These are phyloP conservation scores for Callinectes sapidus DNA, from an alignment of 2,888 invertebrate genomes.

Conservation along the genomic window DNA sequence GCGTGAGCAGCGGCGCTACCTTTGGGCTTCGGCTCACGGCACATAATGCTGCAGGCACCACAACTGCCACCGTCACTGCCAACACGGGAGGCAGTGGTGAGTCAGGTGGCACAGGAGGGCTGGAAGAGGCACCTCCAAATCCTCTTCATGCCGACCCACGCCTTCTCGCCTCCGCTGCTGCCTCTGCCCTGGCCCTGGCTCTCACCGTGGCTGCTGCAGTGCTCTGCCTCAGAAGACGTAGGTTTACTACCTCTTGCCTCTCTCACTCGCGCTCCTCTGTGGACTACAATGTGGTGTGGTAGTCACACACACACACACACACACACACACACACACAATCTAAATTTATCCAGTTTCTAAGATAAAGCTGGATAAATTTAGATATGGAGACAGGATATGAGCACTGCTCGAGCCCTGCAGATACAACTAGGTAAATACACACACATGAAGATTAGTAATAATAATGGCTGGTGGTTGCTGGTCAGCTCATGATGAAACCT, in stretches of 20 bases:
- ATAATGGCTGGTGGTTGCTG: too few relatives aligned
- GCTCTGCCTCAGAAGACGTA: conserved; percentile 63
- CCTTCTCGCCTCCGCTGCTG: conserved; percentile 61
- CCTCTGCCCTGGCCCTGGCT: conserved; percentile 57
- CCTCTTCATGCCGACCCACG: conserved; percentile 58
- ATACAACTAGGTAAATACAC: too few relatives aligned
- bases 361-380: background rate
- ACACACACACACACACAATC: conserved; percentile 30
- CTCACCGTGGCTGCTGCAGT: conserved; percentile 61
- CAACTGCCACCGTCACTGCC: conserved; percentile 55
- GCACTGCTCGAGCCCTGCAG: too few relatives aligned
- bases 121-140: conserved; percentile 49
- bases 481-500: too few relatives aligned
- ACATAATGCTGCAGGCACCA: conserved; percentile 64
- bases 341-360: too few relatives aligned
- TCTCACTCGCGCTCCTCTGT: background rate
- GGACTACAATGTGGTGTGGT: background rate
- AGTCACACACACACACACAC: conserved; percentile 13
- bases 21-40: conserved; percentile 57
- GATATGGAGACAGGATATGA: background rate
- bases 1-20: conserved; percentile 42
- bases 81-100: conserved; percentile 42
- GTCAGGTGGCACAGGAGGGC: conserved; percentile 42
- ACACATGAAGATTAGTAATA: too few relatives aligned
- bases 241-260: conserved; percentile 10